Percentiles rank a stretch among this genome's conserved stretches.
Conservation (phyloP, 2,888 invertebrate species). For the Acleris laterana region DNA sequence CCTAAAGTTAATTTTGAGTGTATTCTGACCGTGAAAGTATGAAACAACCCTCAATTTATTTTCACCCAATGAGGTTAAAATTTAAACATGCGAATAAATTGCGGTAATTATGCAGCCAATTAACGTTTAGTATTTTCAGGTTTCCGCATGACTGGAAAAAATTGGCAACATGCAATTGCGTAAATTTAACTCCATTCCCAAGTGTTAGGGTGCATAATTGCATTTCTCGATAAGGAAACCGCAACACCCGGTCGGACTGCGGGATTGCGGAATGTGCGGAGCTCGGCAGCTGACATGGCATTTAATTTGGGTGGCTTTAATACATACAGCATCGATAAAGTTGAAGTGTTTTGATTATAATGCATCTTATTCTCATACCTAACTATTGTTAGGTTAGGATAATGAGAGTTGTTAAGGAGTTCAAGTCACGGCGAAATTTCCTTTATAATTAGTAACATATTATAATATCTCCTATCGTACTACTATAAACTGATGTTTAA, state of each 20-base stretch:
- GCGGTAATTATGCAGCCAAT: conserved; percentile 13
- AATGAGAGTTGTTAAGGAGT: too few relatives aligned
- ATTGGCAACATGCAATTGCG: neutral
- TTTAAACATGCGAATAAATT: conserved; percentile 3
- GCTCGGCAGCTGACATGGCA: neutral
- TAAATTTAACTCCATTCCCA: conserved; percentile 18
- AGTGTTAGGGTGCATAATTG: conserved; percentile 22
- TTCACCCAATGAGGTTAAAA: conserved; percentile 6
- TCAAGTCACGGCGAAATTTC: too few relatives aligned
- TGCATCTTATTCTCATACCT: too few relatives aligned
- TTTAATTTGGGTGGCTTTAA: neutral
- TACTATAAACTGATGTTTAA: too few relatives aligned
- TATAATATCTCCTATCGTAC: too few relatives aligned
- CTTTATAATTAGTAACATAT: too few relatives aligned
- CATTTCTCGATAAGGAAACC: conserved; percentile 39
- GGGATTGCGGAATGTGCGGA: neutral
- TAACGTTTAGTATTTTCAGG: neutral
- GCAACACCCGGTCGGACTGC: conserved; percentile 17
- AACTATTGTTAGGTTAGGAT: too few relatives aligned
- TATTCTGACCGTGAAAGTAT: too few relatives aligned
- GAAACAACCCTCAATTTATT: neutral
- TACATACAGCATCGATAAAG: too few relatives aligned
- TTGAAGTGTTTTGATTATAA: too few relatives aligned
- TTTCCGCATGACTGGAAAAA: conserved; percentile 23
- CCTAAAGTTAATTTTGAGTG: too few relatives aligned